phyloP scores from a whole-genome alignment of 2,888 invertebrate genomes.

The Salticus scenicus region DNA sequence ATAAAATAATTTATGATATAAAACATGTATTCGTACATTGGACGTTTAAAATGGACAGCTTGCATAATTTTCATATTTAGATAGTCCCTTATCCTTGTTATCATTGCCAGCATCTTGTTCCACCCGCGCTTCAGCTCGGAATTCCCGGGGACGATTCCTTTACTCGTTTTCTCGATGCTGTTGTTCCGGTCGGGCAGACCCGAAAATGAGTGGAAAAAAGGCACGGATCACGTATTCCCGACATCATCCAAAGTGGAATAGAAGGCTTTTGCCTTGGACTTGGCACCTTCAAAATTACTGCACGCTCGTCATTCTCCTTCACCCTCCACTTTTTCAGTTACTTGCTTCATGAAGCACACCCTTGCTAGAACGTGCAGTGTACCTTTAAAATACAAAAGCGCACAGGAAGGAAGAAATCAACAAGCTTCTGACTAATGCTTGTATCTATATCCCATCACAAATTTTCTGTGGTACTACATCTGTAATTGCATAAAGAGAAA shows the following conservation, averaged over 20 bases:
- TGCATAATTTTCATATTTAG: neutral
- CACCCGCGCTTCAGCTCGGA: constrained; percentile 20
- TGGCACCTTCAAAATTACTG: constrained; percentile 36
- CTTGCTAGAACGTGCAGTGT: neutral
- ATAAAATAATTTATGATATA: too few relatives aligned
- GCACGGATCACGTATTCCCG: constrained; percentile 54
- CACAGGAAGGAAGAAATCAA: too few relatives aligned
- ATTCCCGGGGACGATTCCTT: constrained; percentile 15
- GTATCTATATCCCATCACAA: too few relatives aligned
- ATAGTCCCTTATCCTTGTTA: constrained; percentile 16
- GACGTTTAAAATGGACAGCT: too few relatives aligned
- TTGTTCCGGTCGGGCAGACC: constrained; percentile 44
- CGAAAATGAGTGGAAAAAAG: constrained; percentile 56
- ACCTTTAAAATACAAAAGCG: neutral
- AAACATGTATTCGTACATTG: too few relatives aligned
- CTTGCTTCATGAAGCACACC: neutral
- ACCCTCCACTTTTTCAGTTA: neutral
- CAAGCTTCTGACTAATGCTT: too few relatives aligned
- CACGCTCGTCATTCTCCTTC: constrained; percentile 1
- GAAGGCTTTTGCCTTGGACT: constrained; percentile 25
- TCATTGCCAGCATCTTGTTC: constrained; percentile 37
- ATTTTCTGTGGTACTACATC: too few relatives aligned
- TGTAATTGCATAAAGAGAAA: too few relatives aligned
- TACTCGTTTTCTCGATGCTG: neutral
- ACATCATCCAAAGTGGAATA: neutral